A percentile compares a stretch with the other conserved stretches of the same genome.
Conservation (phyloP, 2,113 vertebrate species). For the Leptocoma aspasia region DNA sequence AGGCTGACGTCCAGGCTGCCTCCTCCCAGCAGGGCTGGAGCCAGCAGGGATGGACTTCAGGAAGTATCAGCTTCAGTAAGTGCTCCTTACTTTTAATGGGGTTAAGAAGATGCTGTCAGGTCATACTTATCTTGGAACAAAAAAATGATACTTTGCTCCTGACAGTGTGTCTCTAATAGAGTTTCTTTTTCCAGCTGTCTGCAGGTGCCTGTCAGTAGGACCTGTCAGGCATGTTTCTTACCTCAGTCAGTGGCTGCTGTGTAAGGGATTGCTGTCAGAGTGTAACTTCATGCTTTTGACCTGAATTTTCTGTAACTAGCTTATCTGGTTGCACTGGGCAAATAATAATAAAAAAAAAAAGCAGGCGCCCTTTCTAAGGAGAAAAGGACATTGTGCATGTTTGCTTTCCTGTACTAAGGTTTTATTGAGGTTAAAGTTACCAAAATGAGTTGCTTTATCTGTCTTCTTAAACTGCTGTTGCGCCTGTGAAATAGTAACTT, state of each 20-base stretch:
- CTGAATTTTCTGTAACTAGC: not conserved
- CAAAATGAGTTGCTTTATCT: not conserved
- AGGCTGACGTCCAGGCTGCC: not conserved
- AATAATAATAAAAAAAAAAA: not conserved
- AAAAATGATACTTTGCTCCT: not conserved
- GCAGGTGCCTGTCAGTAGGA: not conserved
- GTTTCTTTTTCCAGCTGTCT: not conserved
- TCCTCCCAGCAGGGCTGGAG: not conserved
- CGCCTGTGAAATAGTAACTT: not conserved
- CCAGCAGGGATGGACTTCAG: not conserved
- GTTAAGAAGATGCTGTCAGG: constrained; percentile 8
- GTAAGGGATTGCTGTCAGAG: not conserved
- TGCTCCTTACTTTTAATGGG: not conserved
- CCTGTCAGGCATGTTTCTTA: not conserved
- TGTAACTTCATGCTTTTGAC: not conserved
- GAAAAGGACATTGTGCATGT: not conserved
- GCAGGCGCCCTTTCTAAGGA: not conserved
- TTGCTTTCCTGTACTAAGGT: not conserved
- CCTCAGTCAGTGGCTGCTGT: not conserved
- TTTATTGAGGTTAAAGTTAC: not conserved
- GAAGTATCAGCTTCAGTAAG: not conserved
- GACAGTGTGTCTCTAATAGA: not conserved
- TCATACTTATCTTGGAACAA: not conserved
- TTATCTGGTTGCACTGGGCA: not conserved
- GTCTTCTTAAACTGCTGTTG: not conserved